Conservation (phyloP, 2,888 invertebrate species). For the Perizoma flavofasciatum region DNA sequence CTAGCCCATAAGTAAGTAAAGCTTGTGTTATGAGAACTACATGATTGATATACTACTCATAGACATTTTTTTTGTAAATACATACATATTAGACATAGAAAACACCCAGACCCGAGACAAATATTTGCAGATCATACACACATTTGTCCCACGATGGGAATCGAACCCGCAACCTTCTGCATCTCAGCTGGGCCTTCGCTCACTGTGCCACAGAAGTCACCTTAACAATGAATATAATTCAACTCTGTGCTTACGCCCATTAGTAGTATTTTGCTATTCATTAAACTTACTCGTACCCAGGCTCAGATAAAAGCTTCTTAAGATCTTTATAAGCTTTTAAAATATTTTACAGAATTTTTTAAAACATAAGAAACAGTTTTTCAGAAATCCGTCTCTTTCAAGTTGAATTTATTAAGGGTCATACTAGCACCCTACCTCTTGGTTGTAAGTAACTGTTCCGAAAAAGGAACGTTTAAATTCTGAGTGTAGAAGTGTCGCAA, state of each 20-base stretch:
- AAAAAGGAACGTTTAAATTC: constrained; percentile 79
- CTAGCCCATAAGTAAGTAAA: no score
- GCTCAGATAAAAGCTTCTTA: constrained; percentile 6
- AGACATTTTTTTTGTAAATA: no score
- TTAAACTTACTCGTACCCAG: constrained; percentile 1
- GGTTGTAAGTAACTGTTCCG: constrained; percentile 71
- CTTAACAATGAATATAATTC: no score
- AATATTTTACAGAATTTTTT: constrained; percentile 24
- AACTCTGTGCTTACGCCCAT: not conserved
- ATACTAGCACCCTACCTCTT: constrained; percentile 62
- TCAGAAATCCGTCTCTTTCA: constrained; percentile 65
- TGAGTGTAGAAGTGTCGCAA: constrained; percentile 69
- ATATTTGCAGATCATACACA: no score
- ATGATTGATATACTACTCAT: no score
- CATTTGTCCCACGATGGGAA: no score
- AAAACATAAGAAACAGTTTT: constrained; percentile 59
- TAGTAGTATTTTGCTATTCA: constrained; percentile 5
- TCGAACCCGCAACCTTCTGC: no score
- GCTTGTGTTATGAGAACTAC: no score
- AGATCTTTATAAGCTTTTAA: constrained; percentile 6
- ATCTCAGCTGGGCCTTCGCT: no score
- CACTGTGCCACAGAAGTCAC: no score
- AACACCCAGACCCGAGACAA: no score
- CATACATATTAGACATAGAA: no score
- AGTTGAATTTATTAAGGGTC: constrained; percentile 79